phyloP scores from a whole-genome alignment of 2,888 invertebrate species.

The Neoscelio sp. region DNA sequence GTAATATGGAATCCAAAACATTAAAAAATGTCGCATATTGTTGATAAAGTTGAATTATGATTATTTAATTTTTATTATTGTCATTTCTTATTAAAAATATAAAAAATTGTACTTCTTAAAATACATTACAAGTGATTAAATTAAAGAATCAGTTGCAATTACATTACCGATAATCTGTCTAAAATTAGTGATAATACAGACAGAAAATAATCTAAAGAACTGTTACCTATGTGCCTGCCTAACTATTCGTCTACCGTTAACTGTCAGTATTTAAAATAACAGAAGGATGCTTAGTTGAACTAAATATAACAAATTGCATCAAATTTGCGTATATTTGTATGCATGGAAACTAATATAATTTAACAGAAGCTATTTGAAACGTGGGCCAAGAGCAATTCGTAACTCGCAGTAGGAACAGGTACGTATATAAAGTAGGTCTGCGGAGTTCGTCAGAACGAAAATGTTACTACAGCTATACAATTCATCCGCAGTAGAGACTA shows the following conservation, averaged over 20 bases:
- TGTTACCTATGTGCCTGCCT: no score
- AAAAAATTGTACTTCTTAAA: no score
- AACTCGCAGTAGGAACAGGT: slow-evolving; percentile 53
- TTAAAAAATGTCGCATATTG: no score
- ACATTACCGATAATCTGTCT: no score
- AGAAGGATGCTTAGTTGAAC: slow-evolving; percentile 46
- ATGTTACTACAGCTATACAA: slow-evolving; percentile 56
- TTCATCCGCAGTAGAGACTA: slow-evolving; percentile 59
- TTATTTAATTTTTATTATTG: slow-evolving; percentile 23
- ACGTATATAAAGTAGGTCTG: slow-evolving; percentile 56
- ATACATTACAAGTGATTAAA: no score
- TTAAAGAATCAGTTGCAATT: no score
- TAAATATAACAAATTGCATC: slow-evolving; percentile 58
- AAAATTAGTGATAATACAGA: no score
- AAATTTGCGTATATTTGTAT: slow-evolving; percentile 58
- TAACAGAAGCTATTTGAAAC: slow-evolving; percentile 49
- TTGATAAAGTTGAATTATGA: no score
- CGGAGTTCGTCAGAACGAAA: slow-evolving; percentile 62
- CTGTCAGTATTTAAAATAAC: slow-evolving; percentile 33
- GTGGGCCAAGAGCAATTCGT: slow-evolving; percentile 61
- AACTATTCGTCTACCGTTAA: neutral
- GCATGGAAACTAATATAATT: slow-evolving; percentile 61
- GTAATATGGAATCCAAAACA: no score
- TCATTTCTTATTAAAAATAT: no score
- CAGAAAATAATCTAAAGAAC: no score